phyloP scores from a whole-genome alignment of 2,888 invertebrate genomes.

The Lamellibrachia columna region DNA sequence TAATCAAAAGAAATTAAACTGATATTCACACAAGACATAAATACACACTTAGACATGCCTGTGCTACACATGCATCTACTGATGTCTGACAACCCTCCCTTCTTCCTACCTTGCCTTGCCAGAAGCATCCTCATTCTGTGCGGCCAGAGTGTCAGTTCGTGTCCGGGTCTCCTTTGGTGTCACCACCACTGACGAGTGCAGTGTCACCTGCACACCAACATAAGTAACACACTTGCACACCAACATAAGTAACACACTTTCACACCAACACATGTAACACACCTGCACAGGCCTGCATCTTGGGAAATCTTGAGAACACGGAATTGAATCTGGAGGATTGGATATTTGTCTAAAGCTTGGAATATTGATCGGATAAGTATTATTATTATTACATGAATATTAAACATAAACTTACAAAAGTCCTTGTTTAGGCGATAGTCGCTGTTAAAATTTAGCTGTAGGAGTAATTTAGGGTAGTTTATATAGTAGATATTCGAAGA shows the following conservation, averaged over 20 bases:
- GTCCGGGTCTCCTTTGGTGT: constrained; percentile 82
- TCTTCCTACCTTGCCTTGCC: constrained; percentile 68
- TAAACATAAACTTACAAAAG: no score
- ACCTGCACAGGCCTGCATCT: not conserved
- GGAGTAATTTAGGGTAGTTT: no score
- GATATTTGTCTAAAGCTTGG: no score
- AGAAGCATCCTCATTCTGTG: constrained; percentile 84
- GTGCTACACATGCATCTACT: not conserved
- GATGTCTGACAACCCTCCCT: not conserved
- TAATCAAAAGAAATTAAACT: not conserved
- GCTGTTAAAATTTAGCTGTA: no score
- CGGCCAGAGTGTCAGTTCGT: constrained; percentile 80
- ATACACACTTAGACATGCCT: not conserved
- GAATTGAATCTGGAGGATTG: no score
- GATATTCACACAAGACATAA: not conserved
- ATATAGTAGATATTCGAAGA: no score
- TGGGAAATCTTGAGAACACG: no score
- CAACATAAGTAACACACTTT: not conserved
- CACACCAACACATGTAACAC: not conserved
- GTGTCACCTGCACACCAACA: constrained; percentile 69
- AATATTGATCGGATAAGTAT: no score
- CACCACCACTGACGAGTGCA: constrained; percentile 80
- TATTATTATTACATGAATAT: no score
- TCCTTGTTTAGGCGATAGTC: no score
- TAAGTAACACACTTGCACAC: constrained; percentile 13